Base-by-base conservation (phyloP, 37 sponge, comb jelly and placozoan genomes). In the Eunapius fragilis region DNA sequence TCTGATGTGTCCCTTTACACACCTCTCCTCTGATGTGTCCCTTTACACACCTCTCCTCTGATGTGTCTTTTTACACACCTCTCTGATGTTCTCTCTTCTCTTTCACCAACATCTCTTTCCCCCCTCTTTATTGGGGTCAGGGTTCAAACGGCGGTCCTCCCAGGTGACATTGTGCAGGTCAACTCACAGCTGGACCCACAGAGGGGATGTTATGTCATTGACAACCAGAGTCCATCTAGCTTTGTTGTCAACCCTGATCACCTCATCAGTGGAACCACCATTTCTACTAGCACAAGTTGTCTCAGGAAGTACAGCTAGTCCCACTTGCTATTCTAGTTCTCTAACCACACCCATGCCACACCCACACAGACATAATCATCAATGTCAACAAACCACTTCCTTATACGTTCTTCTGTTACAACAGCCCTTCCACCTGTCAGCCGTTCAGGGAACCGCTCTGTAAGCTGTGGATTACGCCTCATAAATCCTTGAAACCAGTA, bases 211-310 rank as follows among this genome's bases (percentile, higher is more conserved):
- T 90, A 69, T 47, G 67, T 90, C 28, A 68, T 90, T 0, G 76
- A 79, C 80, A 75, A 67, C 71, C 71, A 45, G n/a, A 49, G 69
- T 25, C 82, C 69, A 0, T 79, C 79, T 47, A 95, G 84, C 75
- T 22, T 96, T 19, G 75, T 96, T 31, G 80, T 93, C 24, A 58
- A 91, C 36, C 94, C 94, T 22, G 94, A 96, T 74, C 41, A 33
- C 17, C 90, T 96, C 27, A 79, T 96, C 37, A 84, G 82, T 71
- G 92, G 72, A 0, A 96, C 96, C 31, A 82, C 88, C 50, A 82
- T 94, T 4, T 83, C 95, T 2, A 87, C 67, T 48, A 93, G 89
- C 67, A 77, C 88, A 72, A 82, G 74, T 19, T 95, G 96, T 71
- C 37, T 75, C 23, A 81, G 96, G 77, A 88, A 71, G 94, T 94